A percentile compares a stretch with the other conserved stretches of the same genome.
These are phyloP conservation scores for Oophaga sylvatica DNA, from an alignment of 2,797 vertebrate genomes.

Conservation along the genomic window DNA sequence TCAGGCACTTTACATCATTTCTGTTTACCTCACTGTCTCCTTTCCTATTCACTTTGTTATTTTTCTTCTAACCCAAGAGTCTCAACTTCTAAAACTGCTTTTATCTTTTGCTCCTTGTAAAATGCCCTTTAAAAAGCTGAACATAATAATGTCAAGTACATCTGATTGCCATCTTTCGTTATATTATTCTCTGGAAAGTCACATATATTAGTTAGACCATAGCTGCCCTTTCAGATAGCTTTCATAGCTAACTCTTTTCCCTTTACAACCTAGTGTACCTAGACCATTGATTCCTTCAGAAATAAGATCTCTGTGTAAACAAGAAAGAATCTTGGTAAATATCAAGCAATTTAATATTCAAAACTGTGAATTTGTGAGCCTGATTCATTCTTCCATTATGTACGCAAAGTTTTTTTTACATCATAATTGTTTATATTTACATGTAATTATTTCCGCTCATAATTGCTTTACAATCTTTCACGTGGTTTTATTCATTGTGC, in stretches of 20 bases:
- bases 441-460: background rate
- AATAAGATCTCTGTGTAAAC: conserved; percentile 57
- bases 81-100: conserved; percentile 67
- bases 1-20: conserved; percentile 37
- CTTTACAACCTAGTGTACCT: conserved; percentile 39
- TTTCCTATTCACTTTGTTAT: conserved; percentile 63
- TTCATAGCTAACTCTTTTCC: conserved; percentile 49
- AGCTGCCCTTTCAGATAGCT: conserved; percentile 52
- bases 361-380: conserved; percentile 34
- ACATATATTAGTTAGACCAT: conserved; percentile 58
- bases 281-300: conserved; percentile 60
- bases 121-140: conserved; percentile 69
- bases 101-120: conserved; percentile 65
- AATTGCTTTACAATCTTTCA: background rate
- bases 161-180: conserved; percentile 60
- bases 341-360: conserved; percentile 50
- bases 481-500: background rate
- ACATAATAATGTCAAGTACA: conserved; percentile 66
- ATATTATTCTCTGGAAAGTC: conserved; percentile 62
- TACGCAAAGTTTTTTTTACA: background rate
- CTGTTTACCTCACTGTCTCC: conserved; percentile 59
- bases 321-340: conserved; percentile 52
- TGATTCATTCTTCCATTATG: background rate
- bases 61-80: conserved; percentile 58
- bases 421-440: background rate